Base-by-base conservation (phyloP, 37 sponge, comb jelly and placozoan species). In the Chondrosia reniformis region DNA sequence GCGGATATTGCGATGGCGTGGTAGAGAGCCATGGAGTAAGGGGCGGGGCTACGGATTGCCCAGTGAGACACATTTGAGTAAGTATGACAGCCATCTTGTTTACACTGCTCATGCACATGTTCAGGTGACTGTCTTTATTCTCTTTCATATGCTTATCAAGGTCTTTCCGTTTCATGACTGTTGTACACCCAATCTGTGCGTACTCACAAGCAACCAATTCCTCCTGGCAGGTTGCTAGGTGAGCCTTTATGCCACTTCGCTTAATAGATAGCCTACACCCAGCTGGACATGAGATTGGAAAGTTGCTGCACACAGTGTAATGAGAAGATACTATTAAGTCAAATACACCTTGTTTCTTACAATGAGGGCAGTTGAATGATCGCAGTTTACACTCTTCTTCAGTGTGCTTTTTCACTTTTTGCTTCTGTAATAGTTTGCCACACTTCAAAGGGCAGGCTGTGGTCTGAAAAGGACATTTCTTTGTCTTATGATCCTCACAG, bases 251-350 rank as follows among this genome's bases (percentile, higher is more conserved):
- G 34, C 80, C 54, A 49, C 61, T 40, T 55, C 3, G 9, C 66
- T 77, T 69, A 19, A 6, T 40, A 19, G 5, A 21, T 15, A 27
- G 15, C 2, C 56, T 44, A 39, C 86, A 85, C 36, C 55, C 33
- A 63, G 41, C 46, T 13, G 80, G 86, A 74, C 86, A 85, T 22
- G 55, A 31, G n/a, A 79, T 44, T 32, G 86, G 86, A 40, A 71
- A 79, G 12, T 79, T 63, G 17, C 4, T 19, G 27, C 86, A 85
- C 12, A 9, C 36, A 28, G 59, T 65, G 31, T 34, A 67, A 27
- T 84, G 84, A 6, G 19, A 4, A 6, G 55, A 27, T 12, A 44
- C 42, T 34, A 77, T 43, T 15, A 21, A 17, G 17, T 54, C 34
- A 31, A 22, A 77, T 17, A 36, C 37, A 1, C 77, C 77, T n/a